Evolutionary conservation across 2,888 invertebrate genomes (phyloP), one percentile per base, ranked within the genome.

Genomic region (Harmothoe impar): DNA sequence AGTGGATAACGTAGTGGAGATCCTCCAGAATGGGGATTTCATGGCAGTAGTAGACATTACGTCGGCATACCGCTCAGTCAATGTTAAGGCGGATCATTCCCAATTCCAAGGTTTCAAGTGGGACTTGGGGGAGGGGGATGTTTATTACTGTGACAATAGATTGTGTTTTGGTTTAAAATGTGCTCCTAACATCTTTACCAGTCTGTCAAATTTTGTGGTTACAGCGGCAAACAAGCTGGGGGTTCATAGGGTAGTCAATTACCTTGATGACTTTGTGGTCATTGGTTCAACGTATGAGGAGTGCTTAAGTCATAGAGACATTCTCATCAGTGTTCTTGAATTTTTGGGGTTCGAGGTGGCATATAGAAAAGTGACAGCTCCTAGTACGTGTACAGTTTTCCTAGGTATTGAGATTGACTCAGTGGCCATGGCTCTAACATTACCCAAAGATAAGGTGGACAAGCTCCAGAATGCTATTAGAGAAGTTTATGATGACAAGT

Each of bases 181-280:
- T n/a, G n/a, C n/a, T n/a, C n/a, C n/a, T n/a, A n/a, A n/a, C n/a
- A n/a, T n/a, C n/a, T n/a, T n/a, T n/a, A 5, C 15, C n/a, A 23
- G 23, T 7, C 12, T 68, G n/a, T 68, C 12, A 7, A 15, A 68
- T 7, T 12, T 68, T 68, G 68, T 68, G 12, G 68, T 68, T 12
- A 68, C 12, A 5, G n/a, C n/a, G 15, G 68, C 12, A 20, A n/a
- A 20, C n/a, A 5, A 68, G 5, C 5, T 20, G n/a, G n/a, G n/a
- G 5, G n/a, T n/a, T 23, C 5, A 5, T 7, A 68, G 68, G 5
- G n/a, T 68, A 7, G n/a, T n/a, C 12, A 68, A 68, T n/a, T 68
- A 68, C 68, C 68, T 68, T 20, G 68, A 68, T 68, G 68, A 68
- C 68, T 68, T 68, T n/a, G 17, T 68, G 23, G n/a, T 68, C 68